Conservation (phyloP, 2,797 vertebrate genomes). For the Toxotes lorentzi region DNA sequence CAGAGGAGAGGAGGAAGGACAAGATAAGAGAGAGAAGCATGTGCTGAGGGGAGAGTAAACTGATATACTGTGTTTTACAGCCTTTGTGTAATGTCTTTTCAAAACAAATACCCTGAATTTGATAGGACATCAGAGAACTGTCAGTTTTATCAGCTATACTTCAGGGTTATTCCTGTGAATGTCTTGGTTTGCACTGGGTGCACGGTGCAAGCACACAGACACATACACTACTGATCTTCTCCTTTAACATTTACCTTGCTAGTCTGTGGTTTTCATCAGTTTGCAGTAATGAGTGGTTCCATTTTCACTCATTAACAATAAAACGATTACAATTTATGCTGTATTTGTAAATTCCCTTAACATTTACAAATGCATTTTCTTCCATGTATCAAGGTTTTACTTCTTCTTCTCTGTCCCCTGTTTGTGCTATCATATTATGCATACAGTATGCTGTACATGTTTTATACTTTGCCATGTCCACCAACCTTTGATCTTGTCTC, state of each 20-base stretch:
- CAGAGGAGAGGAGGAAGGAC: constrained; percentile 27
- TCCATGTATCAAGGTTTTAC: neutral
- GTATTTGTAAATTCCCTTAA: neutral
- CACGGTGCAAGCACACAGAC: neutral
- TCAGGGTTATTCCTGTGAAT: constrained; percentile 33
- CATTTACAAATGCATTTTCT: constrained; percentile 2
- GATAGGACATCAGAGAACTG: constrained; percentile 34
- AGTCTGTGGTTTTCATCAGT: constrained; percentile 13
- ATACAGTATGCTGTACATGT: neutral
- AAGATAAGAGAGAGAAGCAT: constrained; percentile 45
- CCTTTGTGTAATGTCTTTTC: constrained; percentile 28
- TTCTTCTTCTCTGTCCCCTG: neutral
- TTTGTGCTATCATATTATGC: neutral
- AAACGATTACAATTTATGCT: neutral
- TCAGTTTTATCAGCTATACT: constrained; percentile 36
- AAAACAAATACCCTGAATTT: constrained; percentile 49
- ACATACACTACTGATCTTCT: neutral
- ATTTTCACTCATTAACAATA: constrained; percentile 6
- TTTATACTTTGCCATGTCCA: constrained; percentile 1
- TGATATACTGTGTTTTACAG: constrained; percentile 47
- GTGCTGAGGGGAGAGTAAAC: constrained; percentile 41
- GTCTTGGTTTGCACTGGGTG: neutral
- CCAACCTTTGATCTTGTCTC: constrained; percentile 94
- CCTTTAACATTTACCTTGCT: neutral
- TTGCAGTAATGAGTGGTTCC: neutral